A percentile compares a stretch with the other conserved stretches of the same genome.
Evolutionary conservation across 2,797 vertebrate genomes (phyloP).

Genomic region (Adrianichthys oophorus): DNA sequence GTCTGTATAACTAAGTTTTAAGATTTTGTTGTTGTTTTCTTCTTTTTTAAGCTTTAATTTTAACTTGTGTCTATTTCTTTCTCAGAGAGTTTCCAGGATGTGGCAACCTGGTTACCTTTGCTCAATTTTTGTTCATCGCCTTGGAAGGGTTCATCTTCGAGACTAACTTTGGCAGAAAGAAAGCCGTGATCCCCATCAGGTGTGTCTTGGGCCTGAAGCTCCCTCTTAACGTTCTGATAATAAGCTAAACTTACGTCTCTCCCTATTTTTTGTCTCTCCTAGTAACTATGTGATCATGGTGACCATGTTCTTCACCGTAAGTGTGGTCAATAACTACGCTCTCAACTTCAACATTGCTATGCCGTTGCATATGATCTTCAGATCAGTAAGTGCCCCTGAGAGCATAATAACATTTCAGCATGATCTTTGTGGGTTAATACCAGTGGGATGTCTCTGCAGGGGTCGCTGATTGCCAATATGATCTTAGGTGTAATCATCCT

Average conservation of each 20-base stretch:
- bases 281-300: conserved; percentile 96
- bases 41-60: background rate
- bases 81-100: conserved; percentile 92
- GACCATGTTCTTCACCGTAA: conserved; percentile 97
- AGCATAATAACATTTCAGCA: background rate
- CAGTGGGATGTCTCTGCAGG: conserved; percentile 71
- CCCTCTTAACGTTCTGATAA: background rate
- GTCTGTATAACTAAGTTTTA: too few relatives aligned
- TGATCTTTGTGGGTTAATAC: conserved; percentile 10
- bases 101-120: conserved; percentile 95
- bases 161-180: conserved; percentile 88
- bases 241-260: background rate
- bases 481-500: conserved; percentile 92
- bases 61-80: background rate
- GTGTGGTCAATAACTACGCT: conserved; percentile 96
- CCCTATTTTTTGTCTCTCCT: background rate
- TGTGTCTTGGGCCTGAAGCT: conserved; percentile 34
- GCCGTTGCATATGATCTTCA: conserved; percentile 98
- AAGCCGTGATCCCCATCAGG: conserved; percentile 88
- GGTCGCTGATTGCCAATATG: conserved; percentile 97
- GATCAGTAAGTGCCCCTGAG: conserved; percentile 85
- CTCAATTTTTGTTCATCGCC: conserved; percentile 93
- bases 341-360: conserved; percentile 96
- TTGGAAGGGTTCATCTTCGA: conserved; percentile 93
- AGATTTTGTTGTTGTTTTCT: too few relatives aligned